These are phyloP conservation scores for Troides oblongomaculatus DNA, from an alignment of 2,888 invertebrate genomes.

Conservation along the genomic window DNA sequence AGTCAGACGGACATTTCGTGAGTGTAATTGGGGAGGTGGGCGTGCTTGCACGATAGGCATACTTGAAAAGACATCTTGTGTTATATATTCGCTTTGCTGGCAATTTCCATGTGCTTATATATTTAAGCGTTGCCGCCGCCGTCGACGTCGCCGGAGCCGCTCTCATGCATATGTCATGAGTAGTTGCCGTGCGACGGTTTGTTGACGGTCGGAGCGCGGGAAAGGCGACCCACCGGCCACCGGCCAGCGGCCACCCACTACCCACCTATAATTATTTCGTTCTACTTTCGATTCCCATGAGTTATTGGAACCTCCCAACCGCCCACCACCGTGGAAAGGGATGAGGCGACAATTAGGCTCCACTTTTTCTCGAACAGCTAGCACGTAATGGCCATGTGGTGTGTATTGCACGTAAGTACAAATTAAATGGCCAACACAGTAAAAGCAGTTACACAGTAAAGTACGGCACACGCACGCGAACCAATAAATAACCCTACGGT, in stretches of 20 bases:
- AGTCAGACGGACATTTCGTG: slow-evolving; percentile 63
- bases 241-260: slow-evolving; percentile 59
- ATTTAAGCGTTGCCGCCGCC: slow-evolving; percentile 69
- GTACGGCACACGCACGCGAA: slow-evolving; percentile 61
- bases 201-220: slow-evolving; percentile 75
- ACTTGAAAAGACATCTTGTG: slow-evolving; percentile 53
- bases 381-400: slow-evolving; percentile 52
- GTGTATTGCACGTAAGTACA: slow-evolving; percentile 65
- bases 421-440: slow-evolving; percentile 70
- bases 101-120: slow-evolving; percentile 64
- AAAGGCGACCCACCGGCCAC: slow-evolving; percentile 64
- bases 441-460: slow-evolving; percentile 56
- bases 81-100: slow-evolving; percentile 30
- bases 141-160: slow-evolving; percentile 61
- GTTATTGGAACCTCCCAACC: slow-evolving; percentile 59
- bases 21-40: slow-evolving; percentile 41
- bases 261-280: slow-evolving; percentile 73
- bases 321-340: slow-evolving; percentile 49
- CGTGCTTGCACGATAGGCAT: slow-evolving; percentile 60
- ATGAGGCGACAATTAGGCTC: slow-evolving; percentile 74
- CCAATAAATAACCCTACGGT: slow-evolving; percentile 57
- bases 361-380: slow-evolving; percentile 57
- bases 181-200: slow-evolving; percentile 77
- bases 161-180: slow-evolving; percentile 80
- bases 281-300: slow-evolving; percentile 69